A percentile compares a stretch with the other conserved stretches of the same genome.
phyloP scores from a whole-genome alignment of 2,888 invertebrate species.

The Sphecodes monilicornis region DNA sequence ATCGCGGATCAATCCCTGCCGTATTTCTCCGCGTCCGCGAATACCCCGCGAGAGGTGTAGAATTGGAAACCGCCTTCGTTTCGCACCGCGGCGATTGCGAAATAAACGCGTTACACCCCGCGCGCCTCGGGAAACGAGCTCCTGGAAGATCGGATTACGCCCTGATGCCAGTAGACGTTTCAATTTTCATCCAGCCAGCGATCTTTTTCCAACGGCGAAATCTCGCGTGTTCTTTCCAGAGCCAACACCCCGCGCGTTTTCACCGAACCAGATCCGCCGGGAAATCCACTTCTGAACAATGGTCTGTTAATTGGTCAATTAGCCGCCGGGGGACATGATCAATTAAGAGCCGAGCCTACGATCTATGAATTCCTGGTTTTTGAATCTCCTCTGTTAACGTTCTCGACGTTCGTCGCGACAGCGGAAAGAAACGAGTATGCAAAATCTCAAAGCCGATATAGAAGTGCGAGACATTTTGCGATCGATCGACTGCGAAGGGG shows the following conservation, averaged over 20 bases:
- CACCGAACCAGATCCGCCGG: not conserved
- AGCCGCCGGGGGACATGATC: slow-evolving; percentile 14
- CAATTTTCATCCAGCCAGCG: slow-evolving; percentile 42
- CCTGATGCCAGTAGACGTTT: slow-evolving; percentile 43
- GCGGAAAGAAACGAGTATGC: slow-evolving; percentile 21
- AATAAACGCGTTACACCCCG: slow-evolving; percentile 33
- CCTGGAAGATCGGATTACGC: slow-evolving; percentile 57
- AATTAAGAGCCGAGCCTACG: not conserved
- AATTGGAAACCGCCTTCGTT: slow-evolving; percentile 23
- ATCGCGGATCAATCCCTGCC: not conserved
- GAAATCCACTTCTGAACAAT: not conserved
- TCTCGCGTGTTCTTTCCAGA: not conserved
- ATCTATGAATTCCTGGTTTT: not conserved
- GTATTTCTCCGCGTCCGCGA: not conserved
- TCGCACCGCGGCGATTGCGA: slow-evolving; percentile 26
- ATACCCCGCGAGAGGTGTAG: not conserved
- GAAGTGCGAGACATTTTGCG: slow-evolving; percentile 71
- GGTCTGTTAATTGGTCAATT: not conserved
- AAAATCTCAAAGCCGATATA: slow-evolving; percentile 58
- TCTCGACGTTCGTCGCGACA: not conserved
- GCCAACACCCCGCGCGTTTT: not conserved
- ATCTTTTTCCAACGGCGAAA: slow-evolving; percentile 22
- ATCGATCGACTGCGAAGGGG: slow-evolving; percentile 76
- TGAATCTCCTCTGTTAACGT: not conserved
- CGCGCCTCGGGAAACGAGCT: slow-evolving; percentile 41